Evolutionary conservation across 1,140 invertebrate species (phyloP).

Genomic region (Procambarus clarkii): DNA sequence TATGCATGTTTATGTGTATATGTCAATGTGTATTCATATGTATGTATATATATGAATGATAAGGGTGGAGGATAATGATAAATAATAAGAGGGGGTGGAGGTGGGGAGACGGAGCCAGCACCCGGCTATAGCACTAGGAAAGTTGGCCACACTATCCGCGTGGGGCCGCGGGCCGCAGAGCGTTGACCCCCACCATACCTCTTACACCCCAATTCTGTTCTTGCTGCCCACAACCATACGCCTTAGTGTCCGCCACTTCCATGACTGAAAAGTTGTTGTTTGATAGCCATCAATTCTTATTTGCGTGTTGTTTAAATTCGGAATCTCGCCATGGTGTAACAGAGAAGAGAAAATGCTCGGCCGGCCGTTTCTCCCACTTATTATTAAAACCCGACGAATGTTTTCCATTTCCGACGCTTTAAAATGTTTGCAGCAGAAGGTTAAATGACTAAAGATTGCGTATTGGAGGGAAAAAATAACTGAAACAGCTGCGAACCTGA

Average conservation of each 20-base stretch:
- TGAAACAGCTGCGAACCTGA: not conserved
- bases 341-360: constrained; percentile 21
- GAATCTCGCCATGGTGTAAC: not conserved
- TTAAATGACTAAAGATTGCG: not conserved
- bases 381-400: constrained; percentile 14
- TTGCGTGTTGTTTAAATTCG: not conserved
- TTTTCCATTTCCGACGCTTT: constrained; percentile 16
- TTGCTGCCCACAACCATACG: constrained; percentile 29
- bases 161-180: constrained; percentile 10
- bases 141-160: constrained; percentile 47
- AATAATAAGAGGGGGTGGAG: not conserved
- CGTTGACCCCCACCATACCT: constrained; percentile 33
- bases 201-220: constrained; percentile 28
- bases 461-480: not conserved
- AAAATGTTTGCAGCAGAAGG: not conserved
- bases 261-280: constrained; percentile 60
- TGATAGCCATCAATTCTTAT: not conserved
- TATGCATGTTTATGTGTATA: constrained; percentile 2
- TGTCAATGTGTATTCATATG: not conserved
- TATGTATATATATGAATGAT: not conserved
- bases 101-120: constrained; percentile 8
- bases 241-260: not conserved
- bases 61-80: not conserved
- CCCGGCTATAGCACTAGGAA: constrained; percentile 25
- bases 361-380: not conserved